Percentiles rank a stretch among this genome's conserved stretches.
Evolutionary conservation across 2,113 vertebrate genomes (phyloP).

Genomic region (Amazona vittata): DNA sequence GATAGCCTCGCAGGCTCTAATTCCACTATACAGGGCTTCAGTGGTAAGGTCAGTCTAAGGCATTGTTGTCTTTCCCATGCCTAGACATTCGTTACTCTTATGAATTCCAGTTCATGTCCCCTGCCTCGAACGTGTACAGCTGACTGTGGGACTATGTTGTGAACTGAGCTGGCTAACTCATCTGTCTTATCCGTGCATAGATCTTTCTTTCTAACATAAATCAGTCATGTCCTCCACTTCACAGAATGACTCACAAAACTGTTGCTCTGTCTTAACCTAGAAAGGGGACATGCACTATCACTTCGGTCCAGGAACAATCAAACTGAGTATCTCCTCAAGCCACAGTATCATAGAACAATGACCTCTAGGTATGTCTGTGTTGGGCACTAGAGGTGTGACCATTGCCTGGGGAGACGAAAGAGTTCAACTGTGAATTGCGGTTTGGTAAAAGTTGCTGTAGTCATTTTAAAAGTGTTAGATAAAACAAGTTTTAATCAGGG

Average conservation of each 20-base stretch:
- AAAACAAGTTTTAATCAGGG: background rate
- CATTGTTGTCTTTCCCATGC: background rate
- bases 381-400: background rate
- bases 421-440: background rate
- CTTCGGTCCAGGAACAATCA: background rate
- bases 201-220: background rate
- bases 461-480: background rate
- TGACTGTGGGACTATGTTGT: background rate
- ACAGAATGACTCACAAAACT: background rate
- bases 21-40: background rate
- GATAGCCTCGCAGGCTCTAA: background rate
- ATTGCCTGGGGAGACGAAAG: background rate
- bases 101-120: accelerated
- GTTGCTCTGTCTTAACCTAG: background rate
- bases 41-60: background rate
- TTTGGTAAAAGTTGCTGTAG: background rate
- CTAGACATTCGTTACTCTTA: background rate
- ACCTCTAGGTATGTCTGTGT: background rate
- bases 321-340: background rate
- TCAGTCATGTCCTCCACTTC: background rate
- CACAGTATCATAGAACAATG: accelerated
- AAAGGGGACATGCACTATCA: background rate
- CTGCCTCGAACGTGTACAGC: background rate
- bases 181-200: background rate
- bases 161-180: background rate